phyloP scores from a whole-genome alignment of 2,797 vertebrate genomes.

The Scolopax rusticola region DNA sequence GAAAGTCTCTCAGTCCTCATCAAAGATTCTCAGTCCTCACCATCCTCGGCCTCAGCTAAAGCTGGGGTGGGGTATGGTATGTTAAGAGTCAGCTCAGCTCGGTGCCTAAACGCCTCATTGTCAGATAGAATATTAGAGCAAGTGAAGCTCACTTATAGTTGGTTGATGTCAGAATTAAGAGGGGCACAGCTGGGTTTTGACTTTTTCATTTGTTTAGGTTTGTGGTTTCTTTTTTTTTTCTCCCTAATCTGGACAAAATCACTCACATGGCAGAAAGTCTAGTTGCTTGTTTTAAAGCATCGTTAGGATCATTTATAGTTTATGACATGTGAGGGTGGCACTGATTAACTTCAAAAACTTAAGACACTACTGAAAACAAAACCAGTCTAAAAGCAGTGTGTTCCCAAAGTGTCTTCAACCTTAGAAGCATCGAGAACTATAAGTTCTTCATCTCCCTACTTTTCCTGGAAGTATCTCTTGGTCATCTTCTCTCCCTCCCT shows the following conservation, averaged over 20 bases:
- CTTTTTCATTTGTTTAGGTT: neutral
- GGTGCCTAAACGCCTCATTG: neutral
- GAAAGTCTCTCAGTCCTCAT: neutral
- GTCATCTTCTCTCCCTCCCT: neutral
- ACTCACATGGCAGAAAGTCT: neutral
- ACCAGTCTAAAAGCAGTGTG: neutral
- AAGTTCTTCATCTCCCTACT: neutral
- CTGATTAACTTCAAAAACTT: neutral
- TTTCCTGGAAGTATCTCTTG: neutral
- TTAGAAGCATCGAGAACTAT: neutral
- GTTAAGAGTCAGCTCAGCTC: neutral
- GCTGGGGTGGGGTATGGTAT: rapidly evolving
- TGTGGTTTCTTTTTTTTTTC: neutral
- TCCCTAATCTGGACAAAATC: neutral
- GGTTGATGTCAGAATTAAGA: neutral
- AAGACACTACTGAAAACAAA: neutral
- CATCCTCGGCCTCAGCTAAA: neutral
- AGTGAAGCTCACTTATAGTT: neutral
- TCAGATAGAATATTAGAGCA: rapidly evolving
- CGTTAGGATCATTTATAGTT: neutral
- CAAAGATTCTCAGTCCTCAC: neutral
- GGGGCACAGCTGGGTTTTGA: neutral
- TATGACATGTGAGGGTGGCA: neutral
- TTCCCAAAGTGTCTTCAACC: neutral
- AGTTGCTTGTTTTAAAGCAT: neutral